Conservation (phyloP, 2,113 vertebrate genomes). For the Meles meles region DNA sequence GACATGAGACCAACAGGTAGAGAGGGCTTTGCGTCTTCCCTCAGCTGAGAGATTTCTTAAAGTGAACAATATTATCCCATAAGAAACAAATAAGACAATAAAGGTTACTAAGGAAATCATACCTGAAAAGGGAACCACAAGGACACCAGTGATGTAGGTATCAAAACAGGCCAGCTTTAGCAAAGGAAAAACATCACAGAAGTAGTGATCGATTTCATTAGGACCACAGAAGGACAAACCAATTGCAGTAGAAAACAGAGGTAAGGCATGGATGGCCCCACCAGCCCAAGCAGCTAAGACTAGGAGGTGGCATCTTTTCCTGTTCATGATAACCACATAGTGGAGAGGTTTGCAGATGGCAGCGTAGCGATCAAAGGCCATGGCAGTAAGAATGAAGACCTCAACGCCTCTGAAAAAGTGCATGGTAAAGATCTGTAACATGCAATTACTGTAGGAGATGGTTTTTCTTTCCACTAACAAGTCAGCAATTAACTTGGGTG, state of each 20-base stretch:
- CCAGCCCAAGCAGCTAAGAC: neutral
- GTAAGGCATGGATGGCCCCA: neutral
- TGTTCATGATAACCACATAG: neutral
- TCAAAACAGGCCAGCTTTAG: neutral
- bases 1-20: too few species aligned
- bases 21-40: too few species aligned
- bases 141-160: neutral
- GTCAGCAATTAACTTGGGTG: too few species aligned
- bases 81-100: conserved; percentile 6
- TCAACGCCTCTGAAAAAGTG: neutral
- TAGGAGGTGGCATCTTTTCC: neutral
- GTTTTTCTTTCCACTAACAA: too few species aligned
- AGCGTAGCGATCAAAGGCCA: neutral
- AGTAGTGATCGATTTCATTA: neutral
- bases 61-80: neutral
- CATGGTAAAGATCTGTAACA: neutral
- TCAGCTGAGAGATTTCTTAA: too few species aligned
- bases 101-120: neutral
- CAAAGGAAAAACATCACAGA: conserved; percentile 31
- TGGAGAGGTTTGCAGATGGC: neutral
- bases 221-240: neutral
- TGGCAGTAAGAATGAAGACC: neutral
- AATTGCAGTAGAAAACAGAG: neutral
- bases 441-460: neutral
- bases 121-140: neutral